phyloP scores from a whole-genome alignment of 2,113 vertebrate genomes.

The Rhea pennata region DNA sequence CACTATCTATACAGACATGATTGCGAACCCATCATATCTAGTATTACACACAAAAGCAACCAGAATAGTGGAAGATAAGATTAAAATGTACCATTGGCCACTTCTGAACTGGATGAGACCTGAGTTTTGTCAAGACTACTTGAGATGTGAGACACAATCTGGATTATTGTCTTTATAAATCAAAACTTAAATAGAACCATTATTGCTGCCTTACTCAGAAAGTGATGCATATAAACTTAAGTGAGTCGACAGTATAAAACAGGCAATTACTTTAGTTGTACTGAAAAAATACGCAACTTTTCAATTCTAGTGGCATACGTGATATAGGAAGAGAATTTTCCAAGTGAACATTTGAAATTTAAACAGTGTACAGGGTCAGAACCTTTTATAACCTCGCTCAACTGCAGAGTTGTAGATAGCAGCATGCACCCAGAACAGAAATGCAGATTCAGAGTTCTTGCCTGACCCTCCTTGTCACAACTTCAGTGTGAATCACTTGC shows the following conservation, averaged over 20 bases:
- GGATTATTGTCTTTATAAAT: neutral
- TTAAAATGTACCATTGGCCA: neutral
- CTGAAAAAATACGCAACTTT: neutral
- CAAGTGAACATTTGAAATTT: neutral
- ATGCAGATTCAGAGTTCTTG: neutral
- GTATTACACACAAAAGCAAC: neutral
- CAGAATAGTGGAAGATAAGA: neutral
- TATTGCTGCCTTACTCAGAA: neutral
- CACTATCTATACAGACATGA: neutral
- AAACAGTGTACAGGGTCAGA: neutral
- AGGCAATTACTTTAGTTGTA: neutral
- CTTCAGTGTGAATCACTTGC: rapidly evolving
- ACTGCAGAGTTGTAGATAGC: rapidly evolving
- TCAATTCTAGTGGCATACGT: neutral
- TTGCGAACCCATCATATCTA: neutral
- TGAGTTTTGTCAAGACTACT: neutral
- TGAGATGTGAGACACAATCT: neutral
- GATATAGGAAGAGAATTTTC: neutral
- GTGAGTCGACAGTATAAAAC: neutral
- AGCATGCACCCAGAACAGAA: neutral
- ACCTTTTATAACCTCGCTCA: neutral
- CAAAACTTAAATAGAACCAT: neutral
- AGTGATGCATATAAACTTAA: neutral
- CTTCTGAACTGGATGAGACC: neutral
- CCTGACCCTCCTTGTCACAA: neutral